Evolutionary conservation across 1,140 invertebrate species (phyloP), one percentile per base, ranked within the genome.

Genomic region (Drosophila punjabiensis): DNA sequence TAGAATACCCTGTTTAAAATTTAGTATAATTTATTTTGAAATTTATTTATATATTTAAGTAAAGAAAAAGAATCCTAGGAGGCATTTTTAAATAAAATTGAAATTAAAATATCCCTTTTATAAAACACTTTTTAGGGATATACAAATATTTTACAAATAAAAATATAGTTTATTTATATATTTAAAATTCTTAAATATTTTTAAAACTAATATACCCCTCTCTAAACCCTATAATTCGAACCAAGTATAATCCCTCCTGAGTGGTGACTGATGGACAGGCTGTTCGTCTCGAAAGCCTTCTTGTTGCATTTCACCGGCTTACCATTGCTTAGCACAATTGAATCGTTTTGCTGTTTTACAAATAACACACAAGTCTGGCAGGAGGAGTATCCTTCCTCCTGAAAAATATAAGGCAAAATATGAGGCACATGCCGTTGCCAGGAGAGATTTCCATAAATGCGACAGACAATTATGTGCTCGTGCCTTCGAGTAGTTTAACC

Each of bases 311-410:
- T 58, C 48, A 75, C 20, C 45, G 50, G 70, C 55, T 74, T 74
- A 60, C 24, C 41, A 68, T 64, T 86, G 50, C 61, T 70, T 58
- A 52, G 52, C 48, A 52, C 55, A 87, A 83, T 63, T 67, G 69
- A 76, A 80, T 69, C 65, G 39, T 66, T 76, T 69, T 67, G 50
- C 33, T 53, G 47, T 50, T 67, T 48, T 39, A 64, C 64, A 50
- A 70, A 66, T 66, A 66, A 58, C 30, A n/a, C 24, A 37, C 14
- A 9, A 33, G 24, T n/a, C 37, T 24, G 45, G 1, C 18, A 28
- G 45, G n/a, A 11, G 35, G n/a, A n/a, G n/a, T n/a, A n/a, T n/a
- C n/a, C n/a, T n/a, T n/a, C n/a, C n/a, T n/a, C n/a, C n/a, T 24
- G 24, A 24, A 24, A 24, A 24, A 24, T 24, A 24, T 24, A 24